A percentile compares a stretch with the other conserved stretches of the same genome.
Evolutionary conservation across 1,140 invertebrate genomes (phyloP).

Genomic region (Ladona fulva): DNA sequence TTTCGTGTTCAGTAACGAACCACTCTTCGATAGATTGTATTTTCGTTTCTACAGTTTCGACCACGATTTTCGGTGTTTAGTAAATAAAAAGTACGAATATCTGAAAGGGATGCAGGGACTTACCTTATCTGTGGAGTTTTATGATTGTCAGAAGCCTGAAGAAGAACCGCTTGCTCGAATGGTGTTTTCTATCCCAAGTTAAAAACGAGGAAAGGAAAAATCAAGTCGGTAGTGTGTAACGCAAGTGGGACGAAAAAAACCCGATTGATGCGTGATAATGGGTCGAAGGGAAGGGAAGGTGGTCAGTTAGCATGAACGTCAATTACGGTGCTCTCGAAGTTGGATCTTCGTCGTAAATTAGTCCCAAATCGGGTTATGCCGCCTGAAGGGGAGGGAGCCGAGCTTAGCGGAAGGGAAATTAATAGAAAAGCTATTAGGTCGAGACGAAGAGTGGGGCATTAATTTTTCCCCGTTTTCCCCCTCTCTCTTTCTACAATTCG

Average conservation of each 20-base stretch:
- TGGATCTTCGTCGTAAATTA: neutral
- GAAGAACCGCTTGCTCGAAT: no score
- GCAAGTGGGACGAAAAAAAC: neutral
- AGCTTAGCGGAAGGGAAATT: neutral
- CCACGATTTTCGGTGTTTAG: no score
- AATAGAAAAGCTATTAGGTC: neutral
- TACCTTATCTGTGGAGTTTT: no score
- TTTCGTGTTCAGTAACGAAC: no score
- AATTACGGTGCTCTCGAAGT: neutral
- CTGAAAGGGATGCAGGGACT: no score
- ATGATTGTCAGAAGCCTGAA: no score
- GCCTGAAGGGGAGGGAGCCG: neutral
- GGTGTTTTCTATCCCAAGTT: no score
- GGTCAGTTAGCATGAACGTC: slow-evolving; percentile 3
- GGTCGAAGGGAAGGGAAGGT: neutral
- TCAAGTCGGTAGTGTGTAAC: no score
- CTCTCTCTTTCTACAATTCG: neutral
- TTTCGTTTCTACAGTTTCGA: no score
- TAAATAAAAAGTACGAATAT: no score
- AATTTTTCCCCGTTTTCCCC: neutral
- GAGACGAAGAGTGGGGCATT: neutral
- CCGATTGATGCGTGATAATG: neutral
- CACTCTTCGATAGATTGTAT: no score
- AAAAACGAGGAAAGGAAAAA: no score
- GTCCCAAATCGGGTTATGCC: neutral